phyloP scores from a whole-genome alignment of 2,113 vertebrate species.

The Myrmophylax atrothorax region DNA sequence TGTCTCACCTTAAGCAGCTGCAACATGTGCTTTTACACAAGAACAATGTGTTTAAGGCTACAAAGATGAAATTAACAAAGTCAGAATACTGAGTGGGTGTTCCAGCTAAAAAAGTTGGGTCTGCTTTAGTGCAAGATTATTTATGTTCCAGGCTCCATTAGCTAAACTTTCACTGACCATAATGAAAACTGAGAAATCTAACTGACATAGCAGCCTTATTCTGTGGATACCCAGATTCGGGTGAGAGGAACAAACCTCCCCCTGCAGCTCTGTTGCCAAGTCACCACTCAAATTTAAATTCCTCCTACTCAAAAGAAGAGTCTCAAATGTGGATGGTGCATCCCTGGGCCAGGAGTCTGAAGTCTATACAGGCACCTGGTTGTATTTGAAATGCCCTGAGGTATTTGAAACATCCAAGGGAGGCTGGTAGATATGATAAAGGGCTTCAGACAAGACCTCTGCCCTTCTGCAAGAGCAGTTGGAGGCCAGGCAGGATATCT shows the following conservation, averaged over 20 bases:
- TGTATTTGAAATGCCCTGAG: not conserved
- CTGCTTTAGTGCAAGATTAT: not conserved
- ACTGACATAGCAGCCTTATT: not conserved
- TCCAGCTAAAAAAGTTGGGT: not conserved
- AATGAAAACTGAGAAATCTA: not conserved
- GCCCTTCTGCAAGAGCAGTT: conserved; percentile 39
- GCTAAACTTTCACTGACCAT: not conserved
- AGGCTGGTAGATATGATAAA: conserved; percentile 30
- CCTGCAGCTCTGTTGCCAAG: not conserved
- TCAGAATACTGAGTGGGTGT: not conserved
- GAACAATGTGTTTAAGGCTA: not conserved
- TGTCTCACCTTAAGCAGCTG: not conserved
- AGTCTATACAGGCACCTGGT: not conserved
- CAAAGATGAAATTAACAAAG: not conserved
- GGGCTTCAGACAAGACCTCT: conserved; percentile 30
- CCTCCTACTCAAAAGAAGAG: not conserved
- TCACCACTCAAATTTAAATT: not conserved
- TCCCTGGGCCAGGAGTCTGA: not conserved
- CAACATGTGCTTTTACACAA: not conserved
- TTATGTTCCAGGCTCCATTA: not conserved
- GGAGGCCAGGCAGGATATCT: conserved; percentile 53
- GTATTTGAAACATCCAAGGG: not conserved
- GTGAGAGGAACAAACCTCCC: not conserved
- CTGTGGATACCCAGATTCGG: not conserved
- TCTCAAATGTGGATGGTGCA: not conserved